These are phyloP conservation scores for Drosophila infuscata DNA, from an alignment of 2,888 invertebrate genomes.

Conservation along the genomic window DNA sequence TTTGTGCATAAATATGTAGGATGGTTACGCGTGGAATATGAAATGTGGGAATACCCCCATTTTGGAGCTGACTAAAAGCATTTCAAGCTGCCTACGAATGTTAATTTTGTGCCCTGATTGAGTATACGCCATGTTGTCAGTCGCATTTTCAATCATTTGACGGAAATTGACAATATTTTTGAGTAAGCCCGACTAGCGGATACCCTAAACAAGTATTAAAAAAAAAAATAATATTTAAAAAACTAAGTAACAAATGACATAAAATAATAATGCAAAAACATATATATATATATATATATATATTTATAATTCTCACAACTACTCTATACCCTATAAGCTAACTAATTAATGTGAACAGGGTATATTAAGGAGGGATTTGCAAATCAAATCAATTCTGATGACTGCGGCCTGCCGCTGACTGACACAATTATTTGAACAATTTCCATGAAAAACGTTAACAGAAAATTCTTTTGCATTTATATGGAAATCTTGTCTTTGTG, in stretches of 20 bases:
- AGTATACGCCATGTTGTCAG: constrained; percentile 40
- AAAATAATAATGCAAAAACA: not conserved
- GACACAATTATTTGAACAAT: constrained; percentile 49
- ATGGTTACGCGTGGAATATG: not conserved
- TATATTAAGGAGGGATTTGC: constrained; percentile 59
- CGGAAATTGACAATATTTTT: constrained; percentile 37
- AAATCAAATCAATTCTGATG: constrained; percentile 70
- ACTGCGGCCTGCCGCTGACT: constrained; percentile 57
- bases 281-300: not conserved
- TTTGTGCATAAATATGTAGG: constrained; percentile 26
- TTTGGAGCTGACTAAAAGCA: constrained; percentile 6
- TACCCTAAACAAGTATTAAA: not conserved
- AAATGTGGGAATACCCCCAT: not conserved
- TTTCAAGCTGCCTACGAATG: constrained; percentile 34
- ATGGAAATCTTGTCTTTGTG: constrained; percentile 47
- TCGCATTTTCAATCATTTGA: constrained; percentile 26
- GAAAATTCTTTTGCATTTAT: constrained; percentile 40
- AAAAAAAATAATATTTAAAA: not conserved
- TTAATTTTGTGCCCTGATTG: constrained; percentile 34
- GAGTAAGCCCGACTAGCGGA: not conserved
- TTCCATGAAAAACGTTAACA: constrained; percentile 36
- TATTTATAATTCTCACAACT: not conserved
- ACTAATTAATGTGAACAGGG: constrained; percentile 15
- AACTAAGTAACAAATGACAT: no score
- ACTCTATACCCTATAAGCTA: not conserved